phyloP scores from a whole-genome alignment of 2,113 vertebrate species.

The Ptychochromis oligacanthus region DNA sequence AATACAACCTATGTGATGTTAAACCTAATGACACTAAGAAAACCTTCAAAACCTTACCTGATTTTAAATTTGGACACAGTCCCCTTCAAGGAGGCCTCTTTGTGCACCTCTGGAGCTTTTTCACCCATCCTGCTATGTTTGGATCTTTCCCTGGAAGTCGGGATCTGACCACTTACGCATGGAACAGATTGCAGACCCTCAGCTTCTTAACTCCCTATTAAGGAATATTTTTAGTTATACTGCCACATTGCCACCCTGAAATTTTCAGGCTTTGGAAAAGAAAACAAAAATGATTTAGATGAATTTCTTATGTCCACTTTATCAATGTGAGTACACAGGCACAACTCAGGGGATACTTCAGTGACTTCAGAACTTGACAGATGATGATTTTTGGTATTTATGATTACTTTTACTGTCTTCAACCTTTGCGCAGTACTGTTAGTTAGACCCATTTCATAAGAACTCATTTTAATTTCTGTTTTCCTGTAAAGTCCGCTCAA shows the following conservation, averaged over 20 bases:
- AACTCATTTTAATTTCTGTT: neutral
- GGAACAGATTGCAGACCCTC: neutral
- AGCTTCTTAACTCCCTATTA: neutral
- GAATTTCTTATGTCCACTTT: neutral
- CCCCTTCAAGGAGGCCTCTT: neutral
- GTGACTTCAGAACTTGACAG: neutral
- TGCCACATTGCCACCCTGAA: neutral
- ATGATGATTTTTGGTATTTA: neutral
- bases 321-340: neutral
- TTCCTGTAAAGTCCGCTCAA: neutral
- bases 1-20: neutral
- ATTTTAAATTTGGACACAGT: neutral
- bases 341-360: neutral
- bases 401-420: too few species aligned
- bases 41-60: too few species aligned
- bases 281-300: neutral
- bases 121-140: neutral
- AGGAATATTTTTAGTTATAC: neutral
- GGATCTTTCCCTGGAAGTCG: neutral
- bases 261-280: neutral
- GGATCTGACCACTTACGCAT: neutral
- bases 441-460: accelerated
- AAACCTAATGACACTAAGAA: too few species aligned
- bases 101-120: neutral
- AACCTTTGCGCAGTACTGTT: neutral